Percentiles rank a stretch among this genome's conserved stretches.
Conservation (phyloP, 2,888 invertebrate species). For the Spatulosminthurus flaviceps region DNA sequence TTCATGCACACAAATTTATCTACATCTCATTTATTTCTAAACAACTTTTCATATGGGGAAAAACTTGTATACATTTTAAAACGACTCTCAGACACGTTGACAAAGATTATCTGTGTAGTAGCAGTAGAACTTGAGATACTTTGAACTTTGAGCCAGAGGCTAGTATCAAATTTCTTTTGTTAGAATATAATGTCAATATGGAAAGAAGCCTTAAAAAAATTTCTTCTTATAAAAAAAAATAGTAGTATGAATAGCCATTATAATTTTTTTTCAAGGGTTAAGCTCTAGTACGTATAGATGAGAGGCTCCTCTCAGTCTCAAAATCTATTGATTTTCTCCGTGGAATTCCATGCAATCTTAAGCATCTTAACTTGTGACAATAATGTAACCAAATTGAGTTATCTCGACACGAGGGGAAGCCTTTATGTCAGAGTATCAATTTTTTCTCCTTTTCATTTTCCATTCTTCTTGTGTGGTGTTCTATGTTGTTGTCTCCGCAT, state of each 20-base stretch:
- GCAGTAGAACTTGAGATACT: conserved; percentile 2
- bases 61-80: too few species aligned
- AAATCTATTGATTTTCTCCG: not conserved
- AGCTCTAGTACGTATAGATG: too few species aligned
- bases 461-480: not conserved
- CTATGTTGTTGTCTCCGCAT: not conserved
- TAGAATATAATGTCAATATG: too few species aligned
- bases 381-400: conserved; percentile 14
- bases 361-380: conserved; percentile 18
- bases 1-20: too few species aligned
- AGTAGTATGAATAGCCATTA: conserved; percentile 8
- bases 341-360: not conserved
- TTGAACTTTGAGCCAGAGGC: conserved; percentile 9
- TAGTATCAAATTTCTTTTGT: conserved; percentile 14
- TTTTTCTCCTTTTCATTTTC: conserved; percentile 9
- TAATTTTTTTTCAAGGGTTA: too few species aligned
- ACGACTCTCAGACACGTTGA: too few species aligned
- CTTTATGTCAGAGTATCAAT: not conserved
- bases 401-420: not conserved
- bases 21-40: too few species aligned
- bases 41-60: too few species aligned
- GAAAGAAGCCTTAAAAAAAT: not conserved
- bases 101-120: not conserved
- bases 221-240: not conserved
- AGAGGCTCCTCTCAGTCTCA: not conserved